These are phyloP conservation scores for Oscheius sp. DNA, from an alignment of 2,888 invertebrate genomes.

Conservation along the genomic window DNA sequence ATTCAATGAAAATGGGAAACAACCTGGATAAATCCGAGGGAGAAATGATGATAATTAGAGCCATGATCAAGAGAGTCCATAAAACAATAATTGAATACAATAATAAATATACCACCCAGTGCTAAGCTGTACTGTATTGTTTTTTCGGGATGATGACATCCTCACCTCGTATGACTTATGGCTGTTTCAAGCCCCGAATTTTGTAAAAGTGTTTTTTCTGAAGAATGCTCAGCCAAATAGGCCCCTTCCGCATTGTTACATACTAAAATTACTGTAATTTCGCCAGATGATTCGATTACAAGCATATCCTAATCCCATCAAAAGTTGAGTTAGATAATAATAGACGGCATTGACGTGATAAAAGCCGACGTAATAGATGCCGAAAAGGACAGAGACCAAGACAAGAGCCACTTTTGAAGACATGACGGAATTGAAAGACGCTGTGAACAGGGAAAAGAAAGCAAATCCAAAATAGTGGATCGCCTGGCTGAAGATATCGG, in stretches of 20 bases:
- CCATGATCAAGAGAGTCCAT: conserved; percentile 42
- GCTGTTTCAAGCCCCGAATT: conserved; percentile 50
- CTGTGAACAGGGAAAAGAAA: conserved; percentile 50
- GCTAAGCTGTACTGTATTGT: conserved; percentile 29
- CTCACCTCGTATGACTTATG: conserved; percentile 39
- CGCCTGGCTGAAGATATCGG: conserved; percentile 43
- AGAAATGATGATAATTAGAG: conserved; percentile 39
- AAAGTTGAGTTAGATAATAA: conserved; percentile 44
- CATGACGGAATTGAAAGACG: conserved; percentile 42
- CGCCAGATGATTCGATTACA: conserved; percentile 32
- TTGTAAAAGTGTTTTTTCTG: conserved; percentile 44
- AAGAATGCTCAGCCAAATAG: conserved; percentile 51
- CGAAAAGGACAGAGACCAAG: conserved; percentile 37
- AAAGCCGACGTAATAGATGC: conserved; percentile 41
- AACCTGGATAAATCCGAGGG: conserved; percentile 42
- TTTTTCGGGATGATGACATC: no score
- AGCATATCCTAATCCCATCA: conserved; percentile 50
- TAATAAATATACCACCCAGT: conserved; percentile 44
- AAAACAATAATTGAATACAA: conserved; percentile 43
- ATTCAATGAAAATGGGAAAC: not conserved
- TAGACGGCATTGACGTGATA: conserved; percentile 42
- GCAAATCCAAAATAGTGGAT: conserved; percentile 51
- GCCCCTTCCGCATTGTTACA: conserved; percentile 51
- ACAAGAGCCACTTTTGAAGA: conserved; percentile 46
- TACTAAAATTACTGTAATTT: conserved; percentile 37